Percentiles rank a stretch among this genome's conserved stretches.
phyloP scores from a whole-genome alignment of 1,140 invertebrate species.

The Lepidurus couesii region DNA sequence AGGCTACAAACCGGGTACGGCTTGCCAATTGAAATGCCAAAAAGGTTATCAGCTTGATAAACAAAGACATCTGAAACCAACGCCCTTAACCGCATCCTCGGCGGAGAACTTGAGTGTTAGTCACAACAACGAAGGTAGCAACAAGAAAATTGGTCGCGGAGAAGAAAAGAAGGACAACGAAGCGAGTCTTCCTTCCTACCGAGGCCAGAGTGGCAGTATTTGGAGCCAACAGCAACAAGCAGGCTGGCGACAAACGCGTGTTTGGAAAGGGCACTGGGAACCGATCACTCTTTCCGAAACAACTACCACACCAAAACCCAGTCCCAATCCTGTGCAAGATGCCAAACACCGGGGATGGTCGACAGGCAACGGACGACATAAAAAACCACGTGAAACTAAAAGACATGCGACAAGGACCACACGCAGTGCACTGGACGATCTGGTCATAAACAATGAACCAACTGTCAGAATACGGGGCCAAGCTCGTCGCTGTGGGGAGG shows the following conservation, averaged over 20 bases:
- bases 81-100: not conserved
- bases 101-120: not conserved
- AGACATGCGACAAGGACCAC: conserved; percentile 12
- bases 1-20: conserved; percentile 45
- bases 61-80: conserved; percentile 18
- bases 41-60: conserved; percentile 47
- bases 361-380: conserved; percentile 5
- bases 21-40: conserved; percentile 54
- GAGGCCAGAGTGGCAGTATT: not conserved
- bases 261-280: conserved; percentile 27
- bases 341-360: not conserved
- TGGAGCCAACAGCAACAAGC: not conserved
- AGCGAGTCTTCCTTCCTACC: not conserved
- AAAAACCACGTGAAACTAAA: not conserved
- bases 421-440: not conserved
- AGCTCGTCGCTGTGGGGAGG: conserved; percentile 27
- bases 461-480: conserved; percentile 20
- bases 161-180: conserved; percentile 15
- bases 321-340: not conserved
- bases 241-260: conserved; percentile 30
- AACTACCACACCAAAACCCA: not conserved
- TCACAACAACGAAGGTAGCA: not conserved
- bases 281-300: not conserved
- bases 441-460: not conserved
- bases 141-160: not conserved